Percentiles rank a stretch among this genome's conserved stretches.
These are phyloP conservation scores for Enoplosus armatus DNA, from an alignment of 2,797 vertebrate species.

Conservation along the genomic window DNA sequence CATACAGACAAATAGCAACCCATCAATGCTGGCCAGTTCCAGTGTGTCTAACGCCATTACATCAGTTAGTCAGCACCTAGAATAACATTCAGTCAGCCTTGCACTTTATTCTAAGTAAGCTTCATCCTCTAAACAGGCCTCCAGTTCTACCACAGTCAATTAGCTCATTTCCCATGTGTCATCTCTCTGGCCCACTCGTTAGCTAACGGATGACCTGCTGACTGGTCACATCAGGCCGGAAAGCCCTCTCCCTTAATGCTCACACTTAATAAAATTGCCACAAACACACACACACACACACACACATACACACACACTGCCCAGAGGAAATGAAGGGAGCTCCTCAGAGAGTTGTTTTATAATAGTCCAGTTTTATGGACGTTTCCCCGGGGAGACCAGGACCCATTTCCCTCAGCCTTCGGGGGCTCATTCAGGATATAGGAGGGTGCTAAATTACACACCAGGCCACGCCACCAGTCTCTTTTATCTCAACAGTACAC, in stretches of 20 bases:
- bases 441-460: conserved; percentile 39
- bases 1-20: not conserved
- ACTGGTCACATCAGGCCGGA: conserved; percentile 24
- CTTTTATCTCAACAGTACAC: conserved; percentile 35
- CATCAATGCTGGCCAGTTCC: not conserved
- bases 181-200: conserved; percentile 39
- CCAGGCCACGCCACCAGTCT: not conserved
- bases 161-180: conserved; percentile 76
- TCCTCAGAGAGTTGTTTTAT: conserved; percentile 27
- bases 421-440: conserved; percentile 47
- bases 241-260: conserved; percentile 31
- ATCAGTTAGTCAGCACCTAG: conserved; percentile 44
- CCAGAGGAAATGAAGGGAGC: conserved; percentile 62
- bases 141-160: conserved; percentile 54
- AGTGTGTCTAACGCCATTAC: conserved; percentile 34
- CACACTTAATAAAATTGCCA: conserved; percentile 52
- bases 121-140: conserved; percentile 49
- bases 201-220: conserved; percentile 44
- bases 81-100: conserved; percentile 50
- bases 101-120: conserved; percentile 30
- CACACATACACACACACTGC: conserved; percentile 17
- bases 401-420: conserved; percentile 54
- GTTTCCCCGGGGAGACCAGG: conserved; percentile 33
- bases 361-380: conserved; percentile 55
- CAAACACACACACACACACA: conserved; percentile 17